phyloP scores from a whole-genome alignment of 2,888 invertebrate species.

The Eupithecia pulchellata region DNA sequence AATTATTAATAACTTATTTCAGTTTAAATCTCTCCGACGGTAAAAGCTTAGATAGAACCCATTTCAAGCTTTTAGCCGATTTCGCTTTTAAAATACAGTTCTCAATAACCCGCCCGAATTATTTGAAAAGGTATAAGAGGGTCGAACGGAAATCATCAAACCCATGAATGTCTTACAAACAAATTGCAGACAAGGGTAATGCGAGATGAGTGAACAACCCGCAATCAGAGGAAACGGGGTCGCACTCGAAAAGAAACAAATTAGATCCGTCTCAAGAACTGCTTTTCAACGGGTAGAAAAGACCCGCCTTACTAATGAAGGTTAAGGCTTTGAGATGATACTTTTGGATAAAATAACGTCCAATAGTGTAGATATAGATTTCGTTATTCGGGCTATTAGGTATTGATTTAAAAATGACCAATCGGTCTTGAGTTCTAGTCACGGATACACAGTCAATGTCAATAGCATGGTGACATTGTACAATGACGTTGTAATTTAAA shows the following conservation, averaged over 20 bases:
- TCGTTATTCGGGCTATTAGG: not conserved
- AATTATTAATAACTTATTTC: constrained; percentile 1
- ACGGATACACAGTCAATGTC: too few species aligned
- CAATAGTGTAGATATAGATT: constrained; percentile 6
- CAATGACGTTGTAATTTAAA: too few species aligned
- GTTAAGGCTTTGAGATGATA: constrained; percentile 54
- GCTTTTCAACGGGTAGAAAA: constrained; percentile 71
- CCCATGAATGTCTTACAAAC: constrained; percentile 60
- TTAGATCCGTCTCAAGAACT: constrained; percentile 80
- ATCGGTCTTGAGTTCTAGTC: too few species aligned
- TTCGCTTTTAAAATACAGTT: constrained; percentile 15
- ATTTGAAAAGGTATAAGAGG: constrained; percentile 31
- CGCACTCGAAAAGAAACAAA: constrained; percentile 81
- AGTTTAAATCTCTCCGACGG: not conserved
- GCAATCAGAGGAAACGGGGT: constrained; percentile 72
- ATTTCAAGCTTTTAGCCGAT: constrained; percentile 8
- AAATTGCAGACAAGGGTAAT: constrained; percentile 66
- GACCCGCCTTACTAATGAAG: constrained; percentile 74
- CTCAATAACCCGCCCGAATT: constrained; percentile 13
- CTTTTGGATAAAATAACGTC: constrained; percentile 10
- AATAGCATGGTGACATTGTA: too few species aligned
- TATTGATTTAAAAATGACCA: too few species aligned
- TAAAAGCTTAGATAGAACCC: constrained; percentile 7
- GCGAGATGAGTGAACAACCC: constrained; percentile 68
- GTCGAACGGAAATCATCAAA: constrained; percentile 48